A percentile compares a stretch with the other conserved stretches of the same genome.
Evolutionary conservation across 2,888 invertebrate species (phyloP).

Genomic region (Cepaea hortensis): DNA sequence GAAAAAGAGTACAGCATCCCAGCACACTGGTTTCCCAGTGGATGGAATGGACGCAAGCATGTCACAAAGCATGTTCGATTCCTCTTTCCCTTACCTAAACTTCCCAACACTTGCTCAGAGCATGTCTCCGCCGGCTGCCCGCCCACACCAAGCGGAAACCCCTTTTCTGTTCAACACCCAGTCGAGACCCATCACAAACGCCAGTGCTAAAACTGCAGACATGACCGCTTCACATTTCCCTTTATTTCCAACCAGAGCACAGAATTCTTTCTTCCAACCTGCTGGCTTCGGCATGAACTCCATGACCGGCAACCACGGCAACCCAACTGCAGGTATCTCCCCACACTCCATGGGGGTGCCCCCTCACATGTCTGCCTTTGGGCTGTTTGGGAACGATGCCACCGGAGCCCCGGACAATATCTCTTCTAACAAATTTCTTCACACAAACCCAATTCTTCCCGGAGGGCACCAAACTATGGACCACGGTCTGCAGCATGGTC

Average conservation of each 20-base stretch:
- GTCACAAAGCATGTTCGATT: slow-evolving; percentile 47
- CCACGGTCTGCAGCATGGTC: slow-evolving; percentile 48
- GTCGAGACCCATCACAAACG: slow-evolving; percentile 43
- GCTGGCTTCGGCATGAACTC: slow-evolving; percentile 48
- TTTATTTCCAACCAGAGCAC: slow-evolving; percentile 31
- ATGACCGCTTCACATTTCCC: slow-evolving; percentile 47
- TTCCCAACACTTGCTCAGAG: slow-evolving; percentile 47
- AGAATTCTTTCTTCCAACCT: slow-evolving; percentile 49
- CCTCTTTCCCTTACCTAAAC: slow-evolving; percentile 43
- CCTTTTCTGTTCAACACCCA: slow-evolving; percentile 46
- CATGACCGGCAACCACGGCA: slow-evolving; percentile 45
- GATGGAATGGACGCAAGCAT: slow-evolving; percentile 44
- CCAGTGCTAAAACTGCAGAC: slow-evolving; percentile 45
- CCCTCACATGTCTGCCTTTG: slow-evolving; percentile 47
- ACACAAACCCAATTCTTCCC: slow-evolving; percentile 45
- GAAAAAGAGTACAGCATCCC: slow-evolving; percentile 45
- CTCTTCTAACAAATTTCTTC: slow-evolving; percentile 46
- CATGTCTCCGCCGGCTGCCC: slow-evolving; percentile 49
- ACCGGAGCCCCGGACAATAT: slow-evolving; percentile 41
- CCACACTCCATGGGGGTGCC: slow-evolving; percentile 48
- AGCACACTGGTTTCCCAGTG: slow-evolving; percentile 44
- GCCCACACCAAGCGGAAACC: slow-evolving; percentile 42
- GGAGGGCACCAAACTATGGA: slow-evolving; percentile 45
- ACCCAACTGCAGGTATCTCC: slow-evolving; percentile 30
- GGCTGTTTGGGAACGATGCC: slow-evolving; percentile 44